Evolutionary conservation across 2,888 invertebrate species (phyloP), one percentile per base, ranked within the genome.

Genomic region (Melangyna quadrimaculata): DNA sequence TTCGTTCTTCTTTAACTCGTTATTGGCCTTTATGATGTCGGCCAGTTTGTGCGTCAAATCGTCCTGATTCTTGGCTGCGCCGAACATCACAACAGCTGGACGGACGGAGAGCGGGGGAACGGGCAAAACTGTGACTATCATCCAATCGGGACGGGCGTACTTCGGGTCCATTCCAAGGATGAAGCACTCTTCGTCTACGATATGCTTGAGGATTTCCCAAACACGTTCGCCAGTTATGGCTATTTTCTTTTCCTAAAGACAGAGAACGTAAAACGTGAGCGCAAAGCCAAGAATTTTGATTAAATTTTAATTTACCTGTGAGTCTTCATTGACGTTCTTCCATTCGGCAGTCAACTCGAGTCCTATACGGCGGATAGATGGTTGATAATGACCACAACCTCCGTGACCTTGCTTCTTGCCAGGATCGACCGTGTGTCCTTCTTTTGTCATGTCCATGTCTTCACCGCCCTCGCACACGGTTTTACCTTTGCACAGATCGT

Each of bases 1-100:
- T 92, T 99, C 99, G 92, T 99, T 99, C 88, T 97, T 95, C 90
- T 96, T 94, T 78, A 99, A 92, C 91, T 99, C 99, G 92, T 98
- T 99, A 91, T 99, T 99, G 0, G 98, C 94, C 93, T 99, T 99
- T 73, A 99, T 98, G 51, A 99, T 99, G 89, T 99, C 99, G 0
- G 99, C 96, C 74, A 99, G 93, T 93, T 99, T 99, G 93, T 99
- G 99, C 0, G 99, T 99, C 89, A 99, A 95, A 94, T 99, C 99
- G 91, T 99, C 99, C 93, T 98, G 96, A 94, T 99, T 99, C 91
- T 98, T 96, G 0, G 99, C 99, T 0, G 99, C 97, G n/a, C 99
- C 99, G 77, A 92, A 92, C 97, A 99, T 99, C 9, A 99, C 98
- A 6, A 99, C 99, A 70, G 99, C 99, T 0, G 99, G 99, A 87